Conservation (phyloP, 2,113 vertebrate species). For the Calypte anna region DNA sequence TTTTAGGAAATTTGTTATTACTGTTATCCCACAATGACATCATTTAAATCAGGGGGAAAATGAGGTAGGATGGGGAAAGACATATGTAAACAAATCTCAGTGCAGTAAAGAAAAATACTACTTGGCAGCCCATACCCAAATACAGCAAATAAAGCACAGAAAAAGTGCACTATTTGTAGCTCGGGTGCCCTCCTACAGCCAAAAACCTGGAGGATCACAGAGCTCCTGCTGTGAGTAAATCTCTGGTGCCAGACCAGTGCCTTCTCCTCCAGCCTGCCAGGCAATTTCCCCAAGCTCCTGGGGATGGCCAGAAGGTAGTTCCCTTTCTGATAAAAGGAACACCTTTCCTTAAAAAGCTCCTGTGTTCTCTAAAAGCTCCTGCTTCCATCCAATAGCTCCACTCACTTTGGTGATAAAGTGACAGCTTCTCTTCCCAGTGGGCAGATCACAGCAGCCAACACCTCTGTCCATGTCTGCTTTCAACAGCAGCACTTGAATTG, state of each 20-base stretch:
- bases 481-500: background rate
- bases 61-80: background rate
- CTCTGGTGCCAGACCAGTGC: background rate
- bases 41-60: background rate
- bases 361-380: background rate
- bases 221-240: background rate
- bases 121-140: background rate
- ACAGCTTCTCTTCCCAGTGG: background rate
- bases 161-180: background rate
- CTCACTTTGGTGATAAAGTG: background rate
- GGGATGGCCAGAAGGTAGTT: background rate
- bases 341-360: background rate
- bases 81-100: background rate
- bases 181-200: background rate
- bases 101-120: background rate
- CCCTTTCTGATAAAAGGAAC: background rate
- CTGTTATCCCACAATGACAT: background rate
- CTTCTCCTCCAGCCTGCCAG: background rate
- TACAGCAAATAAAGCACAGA: background rate
- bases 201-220: background rate
- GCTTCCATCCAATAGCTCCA: background rate
- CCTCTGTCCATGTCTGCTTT: fast-evolving
- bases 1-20: background rate
- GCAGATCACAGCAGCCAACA: background rate
- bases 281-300: background rate